These are phyloP conservation scores for Cheilosia impressa DNA, from an alignment of 2,888 invertebrate species.

Conservation along the genomic window DNA sequence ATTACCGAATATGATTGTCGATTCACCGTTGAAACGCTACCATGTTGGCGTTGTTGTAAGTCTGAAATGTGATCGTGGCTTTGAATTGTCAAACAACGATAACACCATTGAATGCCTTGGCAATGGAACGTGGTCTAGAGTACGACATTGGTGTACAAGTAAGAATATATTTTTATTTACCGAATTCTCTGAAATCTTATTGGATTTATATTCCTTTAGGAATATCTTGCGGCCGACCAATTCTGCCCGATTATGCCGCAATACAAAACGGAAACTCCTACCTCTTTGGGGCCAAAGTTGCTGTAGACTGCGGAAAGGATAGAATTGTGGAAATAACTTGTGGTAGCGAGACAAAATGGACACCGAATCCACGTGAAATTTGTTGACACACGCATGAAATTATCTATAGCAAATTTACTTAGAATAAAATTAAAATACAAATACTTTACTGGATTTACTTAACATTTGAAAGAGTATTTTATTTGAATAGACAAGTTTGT, in stretches of 20 bases:
- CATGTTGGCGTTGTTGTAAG: constrained; percentile 30
- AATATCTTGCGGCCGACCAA: constrained; percentile 85
- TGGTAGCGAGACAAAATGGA: constrained; percentile 79
- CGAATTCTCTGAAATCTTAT: constrained; percentile 59
- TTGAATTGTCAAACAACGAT: constrained; percentile 4
- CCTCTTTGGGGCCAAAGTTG: constrained; percentile 84
- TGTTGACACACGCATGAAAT: constrained; percentile 30
- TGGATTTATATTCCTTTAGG: constrained; percentile 78
- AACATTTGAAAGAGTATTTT: constrained; percentile 67
- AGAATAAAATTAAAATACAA: constrained; percentile 8
- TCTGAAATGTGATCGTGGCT: constrained; percentile 39
- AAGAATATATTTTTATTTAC: constrained; percentile 76
- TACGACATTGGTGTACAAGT: constrained; percentile 85
- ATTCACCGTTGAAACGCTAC: constrained; percentile 22
- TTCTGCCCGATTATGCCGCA: constrained; percentile 81
- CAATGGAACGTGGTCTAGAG: constrained; percentile 84
- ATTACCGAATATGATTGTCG: constrained; percentile 41
- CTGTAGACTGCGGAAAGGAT: constrained; percentile 78
- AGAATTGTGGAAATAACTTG: constrained; percentile 78
- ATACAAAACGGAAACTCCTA: constrained; percentile 84
- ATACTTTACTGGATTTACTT: constrained; percentile 13
- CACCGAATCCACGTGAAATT: constrained; percentile 44
- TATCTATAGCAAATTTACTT: not conserved
- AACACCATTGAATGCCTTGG: constrained; percentile 42
- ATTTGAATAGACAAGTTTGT: constrained; percentile 48